These are phyloP conservation scores for Parazoanthus atlanticus DNA, from an alignment of 92 coral and sea anemone genomes.

Conservation along the genomic window DNA sequence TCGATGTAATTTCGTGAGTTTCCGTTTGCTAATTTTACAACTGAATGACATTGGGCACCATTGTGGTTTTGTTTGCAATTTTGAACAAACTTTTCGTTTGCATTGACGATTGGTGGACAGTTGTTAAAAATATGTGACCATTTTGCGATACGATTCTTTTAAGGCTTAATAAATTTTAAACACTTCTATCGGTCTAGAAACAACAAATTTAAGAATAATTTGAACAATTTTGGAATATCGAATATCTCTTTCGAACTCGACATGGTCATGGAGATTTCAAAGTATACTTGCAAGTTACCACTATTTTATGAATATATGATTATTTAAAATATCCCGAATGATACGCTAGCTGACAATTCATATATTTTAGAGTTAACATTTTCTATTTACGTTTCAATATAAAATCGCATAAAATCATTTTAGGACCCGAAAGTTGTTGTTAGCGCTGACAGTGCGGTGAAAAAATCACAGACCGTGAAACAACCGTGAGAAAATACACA, in stretches of 20 bases:
- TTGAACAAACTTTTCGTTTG: conserved; percentile 20
- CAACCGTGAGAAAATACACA: neutral
- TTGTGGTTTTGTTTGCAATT: neutral
- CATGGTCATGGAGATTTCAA: neutral
- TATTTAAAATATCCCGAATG: neutral
- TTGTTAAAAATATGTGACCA: neutral
- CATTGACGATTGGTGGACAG: neutral
- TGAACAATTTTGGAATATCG: neutral
- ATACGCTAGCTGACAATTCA: neutral
- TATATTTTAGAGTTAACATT: neutral
- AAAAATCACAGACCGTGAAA: neutral
- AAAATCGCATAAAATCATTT: neutral
- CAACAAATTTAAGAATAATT: too few species aligned
- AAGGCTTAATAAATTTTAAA: neutral
- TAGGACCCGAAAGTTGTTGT: neutral
- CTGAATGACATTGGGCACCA: neutral
- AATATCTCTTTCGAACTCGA: neutral
- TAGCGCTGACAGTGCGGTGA: neutral
- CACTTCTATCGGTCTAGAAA: neutral
- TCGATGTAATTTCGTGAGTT: neutral
- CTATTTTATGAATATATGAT: too few species aligned
- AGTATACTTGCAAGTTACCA: too few species aligned
- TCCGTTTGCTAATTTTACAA: neutral
- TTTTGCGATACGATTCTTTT: neutral
- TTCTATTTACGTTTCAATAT: neutral